Evolutionary conservation across 1,140 invertebrate genomes (phyloP), one percentile per base, ranked within the genome.

Genomic region (Wasmannia auropunctata): DNA sequence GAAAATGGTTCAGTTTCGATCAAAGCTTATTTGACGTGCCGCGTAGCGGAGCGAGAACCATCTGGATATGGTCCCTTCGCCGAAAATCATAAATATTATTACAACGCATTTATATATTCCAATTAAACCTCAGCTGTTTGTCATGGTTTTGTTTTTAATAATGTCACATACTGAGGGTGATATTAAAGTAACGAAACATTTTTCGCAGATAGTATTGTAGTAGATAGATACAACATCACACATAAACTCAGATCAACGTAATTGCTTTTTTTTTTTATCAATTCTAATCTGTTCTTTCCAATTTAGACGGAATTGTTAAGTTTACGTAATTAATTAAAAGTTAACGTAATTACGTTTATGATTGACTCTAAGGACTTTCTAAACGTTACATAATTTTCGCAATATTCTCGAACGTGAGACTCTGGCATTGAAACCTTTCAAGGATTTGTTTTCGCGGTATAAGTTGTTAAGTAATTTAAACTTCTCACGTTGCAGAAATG

Each of bases 401-500:
- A 65, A 83, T 76, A 76, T 76, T 87, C 37, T 25, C 19, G 5
- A 49, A 31, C 74, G 70, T 31, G 37, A 70, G 37, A 60, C 28
- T 43, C 10, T 74, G 46, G 43, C 34, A 31, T 22, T 3, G 46
- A 63, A 34, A 65, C 22, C 11, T 70, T 54, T 37, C 5, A n/a
- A 70, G 40, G 22, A 60, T 87, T 58, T 46, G 31, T 16, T 62
- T 69, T 16, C 16, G 76, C 37, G 28, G 43, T 58, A 58, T 49
- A 72, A 77, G 56, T 72, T 65, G 51, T 79, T n/a, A n/a, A n/a
- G n/a, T 85, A 85, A 87, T 88, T 88, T 74, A 74, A 87, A 87
- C 54, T 88, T 85, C 58, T 60, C 58, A 62, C 43, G 72, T 65
- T 85, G n/a, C n/a, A 86, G 56, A 77, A 72, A 85, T 43, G 65